These are phyloP conservation scores for Hirudinaria manillensis DNA, from an alignment of 2,888 invertebrate species.

Conservation along the genomic window DNA sequence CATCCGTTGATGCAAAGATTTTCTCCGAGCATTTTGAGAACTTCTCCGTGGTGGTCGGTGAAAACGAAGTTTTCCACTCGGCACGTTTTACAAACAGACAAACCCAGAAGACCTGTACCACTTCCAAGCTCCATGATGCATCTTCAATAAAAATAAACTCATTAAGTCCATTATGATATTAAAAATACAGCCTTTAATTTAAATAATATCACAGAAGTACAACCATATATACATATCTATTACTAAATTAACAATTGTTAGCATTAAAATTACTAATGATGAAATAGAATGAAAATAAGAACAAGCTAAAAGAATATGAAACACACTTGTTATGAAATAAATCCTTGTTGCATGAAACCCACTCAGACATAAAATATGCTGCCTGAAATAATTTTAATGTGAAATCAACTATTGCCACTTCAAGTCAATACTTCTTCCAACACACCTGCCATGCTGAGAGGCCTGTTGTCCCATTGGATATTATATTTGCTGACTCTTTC, in stretches of 20 bases:
- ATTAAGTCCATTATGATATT: too few species aligned
- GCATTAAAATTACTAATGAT: neutral
- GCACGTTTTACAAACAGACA: neutral
- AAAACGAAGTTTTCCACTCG: neutral
- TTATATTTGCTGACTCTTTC: conserved; percentile 28
- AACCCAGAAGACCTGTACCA: neutral
- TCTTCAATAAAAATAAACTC: neutral
- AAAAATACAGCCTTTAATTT: too few species aligned
- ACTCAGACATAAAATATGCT: conserved; percentile 3
- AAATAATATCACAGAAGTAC: too few species aligned
- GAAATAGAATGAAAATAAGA: too few species aligned
- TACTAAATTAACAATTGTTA: neutral
- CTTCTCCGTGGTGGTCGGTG: conserved; percentile 1
- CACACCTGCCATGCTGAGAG: conserved; percentile 28
- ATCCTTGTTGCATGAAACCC: neutral
- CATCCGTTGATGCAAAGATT: neutral
- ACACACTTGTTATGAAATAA: neutral
- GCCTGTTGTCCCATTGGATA: conserved; percentile 32
- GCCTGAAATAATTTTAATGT: neutral
- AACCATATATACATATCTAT: neutral
- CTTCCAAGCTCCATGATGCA: neutral
- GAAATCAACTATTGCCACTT: neutral
- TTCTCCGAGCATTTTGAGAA: neutral
- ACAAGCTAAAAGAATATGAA: neutral
- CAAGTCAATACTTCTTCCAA: neutral